Evolutionary conservation across 2,888 invertebrate species (phyloP), one percentile per base, ranked within the genome.

Genomic region (Lepidonotus clava): DNA sequence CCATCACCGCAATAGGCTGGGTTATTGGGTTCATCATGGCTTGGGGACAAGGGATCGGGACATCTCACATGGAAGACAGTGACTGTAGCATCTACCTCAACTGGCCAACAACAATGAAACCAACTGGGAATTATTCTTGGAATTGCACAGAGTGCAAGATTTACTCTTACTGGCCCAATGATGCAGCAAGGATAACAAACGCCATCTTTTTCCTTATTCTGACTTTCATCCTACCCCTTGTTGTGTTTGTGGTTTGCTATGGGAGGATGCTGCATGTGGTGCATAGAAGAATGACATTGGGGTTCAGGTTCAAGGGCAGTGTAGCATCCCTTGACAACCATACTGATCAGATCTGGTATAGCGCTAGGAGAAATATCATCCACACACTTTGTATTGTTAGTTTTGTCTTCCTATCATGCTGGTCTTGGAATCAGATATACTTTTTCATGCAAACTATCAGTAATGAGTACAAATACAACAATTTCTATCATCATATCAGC

Each of bases 401-500:
- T 56, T 56, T 56, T n/a, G 18, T 56, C 8, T 56, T 56, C n/a
- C 56, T 56, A n/a, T 14, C n/a, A 4, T 56, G 56, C 56, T 56
- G 56, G 56, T 56, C 56, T 14, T 56, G 56, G 56, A 56, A 56
- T n/a, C 56, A 56, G 56, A 56, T 56, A 11, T 56, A 56, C 56
- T 56, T 56, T n/a, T 56, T 56, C 56, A 56, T 5, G n/a, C 14
- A 56, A n/a, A 56, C 56, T 46, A 11, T 46, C 8, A 11, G 8
- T 56, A n/a, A 56, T 56, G n/a, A 46, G 18, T 18, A 46, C 6
- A 46, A 18, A 18, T 46, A 56, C n/a, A n/a, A 56, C n/a, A 56
- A n/a, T n/a, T 14, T 21, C n/a, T n/a, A 14, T n/a, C n/a, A 14
- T n/a, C 56, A 56, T 56, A n/a, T n/a, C 4, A 56, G 56, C n/a